Base-by-base conservation (phyloP, 2,113 vertebrate genomes). In the Ancistrus triradiatus region DNA sequence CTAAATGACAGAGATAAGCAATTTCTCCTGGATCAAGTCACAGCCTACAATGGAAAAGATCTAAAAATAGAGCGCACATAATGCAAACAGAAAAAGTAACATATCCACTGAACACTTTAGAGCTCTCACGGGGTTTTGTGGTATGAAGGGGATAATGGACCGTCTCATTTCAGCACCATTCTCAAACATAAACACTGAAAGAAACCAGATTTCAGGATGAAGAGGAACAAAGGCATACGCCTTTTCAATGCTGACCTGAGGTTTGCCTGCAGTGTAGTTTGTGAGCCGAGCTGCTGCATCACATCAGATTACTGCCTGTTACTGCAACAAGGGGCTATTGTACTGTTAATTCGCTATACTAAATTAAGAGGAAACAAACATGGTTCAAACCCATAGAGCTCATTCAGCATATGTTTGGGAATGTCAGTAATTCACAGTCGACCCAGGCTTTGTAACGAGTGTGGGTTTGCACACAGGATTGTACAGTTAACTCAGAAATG, bases 351-450 rank as follows among this genome's bases (percentile, higher is more conserved):
- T 27, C 11, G 25, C 47, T 27, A 24, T 17, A 15, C 21, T 40
- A 40, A 51, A n/a, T 49, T 37, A 8, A 49, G n/a, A 21, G 31
- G 14, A 25, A 47, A 37, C 31, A 24, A 9, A 35, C 21, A 17
- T 42, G 21, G 35, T 33, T 25, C 13, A 14, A n/a, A n/a, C n/a
- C n/a, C n/a, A n/a, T n/a, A n/a, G n/a, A n/a, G n/a, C n/a, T n/a
- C n/a, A n/a, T n/a, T n/a, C 4, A 35, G 53, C 15, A 40, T 42
- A 22, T 53, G 49, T 64, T 64, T 44, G 22, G 17, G 49, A 53
- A 52, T 53, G 38, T 53, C 18, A 43, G 47, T 33, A 62, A 62
- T 50, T 51, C 59, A 38, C 5, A 51, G 18, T 24, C 2, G 11
- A 18, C 21, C 0, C 33, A 5, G 10, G n/a, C n/a, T 40, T 50